Conservation (phyloP, 2,797 vertebrate species). For the Columba guinea region DNA sequence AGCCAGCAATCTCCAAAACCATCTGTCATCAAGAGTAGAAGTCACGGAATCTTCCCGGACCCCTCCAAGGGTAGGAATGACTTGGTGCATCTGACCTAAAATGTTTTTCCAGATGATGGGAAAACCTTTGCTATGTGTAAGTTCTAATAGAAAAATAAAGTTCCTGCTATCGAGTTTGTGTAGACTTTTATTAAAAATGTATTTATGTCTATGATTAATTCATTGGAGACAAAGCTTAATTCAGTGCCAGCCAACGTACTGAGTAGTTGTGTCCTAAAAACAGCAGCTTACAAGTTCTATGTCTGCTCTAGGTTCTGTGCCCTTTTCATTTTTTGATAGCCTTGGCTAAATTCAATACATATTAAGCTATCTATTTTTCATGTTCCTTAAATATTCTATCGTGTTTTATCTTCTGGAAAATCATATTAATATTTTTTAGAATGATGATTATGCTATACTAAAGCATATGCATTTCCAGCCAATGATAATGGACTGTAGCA, state of each 20-base stretch:
- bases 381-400: background rate
- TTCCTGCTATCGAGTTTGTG: background rate
- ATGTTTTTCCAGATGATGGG: background rate
- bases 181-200: background rate
- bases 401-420: background rate
- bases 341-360: background rate
- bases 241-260: background rate
- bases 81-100: constrained; percentile 1
- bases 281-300: background rate
- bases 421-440: background rate
- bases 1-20: constrained; percentile 91
- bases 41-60: constrained; percentile 98
- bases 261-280: background rate
- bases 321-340: background rate
- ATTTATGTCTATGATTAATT: background rate
- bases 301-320: background rate
- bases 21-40: constrained; percentile 98
- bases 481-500: background rate
- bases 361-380: background rate
- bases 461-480: background rate
- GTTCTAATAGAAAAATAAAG: constrained; percentile 5
- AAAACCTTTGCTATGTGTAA: constrained; percentile 4
- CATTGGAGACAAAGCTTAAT: background rate
- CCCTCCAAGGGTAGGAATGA: constrained; percentile 92
- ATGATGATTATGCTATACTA: background rate